A percentile compares a stretch with the other conserved stretches of the same genome.
phyloP scores from a whole-genome alignment of 2,888 invertebrate species.

The Tetranychus piercei region DNA sequence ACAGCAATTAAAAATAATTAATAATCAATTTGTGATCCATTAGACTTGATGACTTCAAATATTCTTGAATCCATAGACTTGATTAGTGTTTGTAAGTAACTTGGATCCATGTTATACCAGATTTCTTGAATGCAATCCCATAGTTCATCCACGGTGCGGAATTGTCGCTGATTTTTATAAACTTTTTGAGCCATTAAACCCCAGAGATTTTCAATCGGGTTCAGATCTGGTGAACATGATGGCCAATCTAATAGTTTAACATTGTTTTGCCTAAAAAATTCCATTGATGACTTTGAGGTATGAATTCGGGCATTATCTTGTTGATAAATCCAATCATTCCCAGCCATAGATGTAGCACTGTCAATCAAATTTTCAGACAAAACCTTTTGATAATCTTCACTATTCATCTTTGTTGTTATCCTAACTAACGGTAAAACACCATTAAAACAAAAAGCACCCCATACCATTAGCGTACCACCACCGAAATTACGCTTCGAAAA shows the following conservation, averaged over 20 bases:
- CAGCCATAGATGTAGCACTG: too few relatives aligned
- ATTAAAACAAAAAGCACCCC: too few relatives aligned
- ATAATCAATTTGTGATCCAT: too few relatives aligned
- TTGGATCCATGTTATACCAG: too few relatives aligned
- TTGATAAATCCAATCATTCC: slow-evolving; percentile 9
- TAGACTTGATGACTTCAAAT: too few relatives aligned
- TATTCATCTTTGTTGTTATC: background rate
- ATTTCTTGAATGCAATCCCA: too few relatives aligned
- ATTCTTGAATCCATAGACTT: too few relatives aligned
- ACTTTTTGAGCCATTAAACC: background rate
- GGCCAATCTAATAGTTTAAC: background rate
- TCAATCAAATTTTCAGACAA: background rate
- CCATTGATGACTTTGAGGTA: background rate
- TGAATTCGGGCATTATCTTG: slow-evolving; percentile 10
- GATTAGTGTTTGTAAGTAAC: too few relatives aligned
- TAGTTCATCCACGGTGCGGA: background rate
- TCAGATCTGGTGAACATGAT: slow-evolving; percentile 5
- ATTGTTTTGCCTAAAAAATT: background rate
- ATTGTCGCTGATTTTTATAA: background rate
- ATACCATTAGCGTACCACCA: slow-evolving; percentile 26
- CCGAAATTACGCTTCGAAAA: slow-evolving; percentile 25
- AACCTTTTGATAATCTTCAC: background rate
- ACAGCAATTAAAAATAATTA: too few relatives aligned
- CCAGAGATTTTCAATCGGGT: slow-evolving; percentile 10
- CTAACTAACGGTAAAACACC: background rate